Conservation (phyloP, 2,888 invertebrate genomes). For the Drepana falcataria region DNA sequence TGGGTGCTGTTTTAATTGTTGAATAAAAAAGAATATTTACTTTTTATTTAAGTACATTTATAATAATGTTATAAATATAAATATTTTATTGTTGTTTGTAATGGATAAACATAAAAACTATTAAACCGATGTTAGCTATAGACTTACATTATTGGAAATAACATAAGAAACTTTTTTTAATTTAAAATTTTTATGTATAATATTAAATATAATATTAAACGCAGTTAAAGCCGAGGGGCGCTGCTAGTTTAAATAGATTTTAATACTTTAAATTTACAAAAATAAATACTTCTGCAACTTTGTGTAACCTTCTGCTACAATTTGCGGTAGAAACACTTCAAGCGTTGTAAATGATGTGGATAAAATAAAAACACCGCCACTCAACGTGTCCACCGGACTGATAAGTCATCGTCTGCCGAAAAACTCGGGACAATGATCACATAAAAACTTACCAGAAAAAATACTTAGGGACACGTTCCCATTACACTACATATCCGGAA, state of each 20-base stretch:
- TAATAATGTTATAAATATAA: too few relatives aligned
- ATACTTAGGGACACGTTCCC: slow-evolving; percentile 32
- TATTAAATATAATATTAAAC: too few relatives aligned
- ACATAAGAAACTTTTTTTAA: too few relatives aligned
- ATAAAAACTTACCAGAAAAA: slow-evolving; percentile 50
- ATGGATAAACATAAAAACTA: too few relatives aligned
- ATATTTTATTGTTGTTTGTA: too few relatives aligned
- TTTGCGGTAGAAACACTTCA: slow-evolving; percentile 1
- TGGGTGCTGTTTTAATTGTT: too few relatives aligned
- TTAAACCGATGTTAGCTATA: too few relatives aligned
- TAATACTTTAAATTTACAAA: neutral
- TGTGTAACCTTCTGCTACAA: neutral
- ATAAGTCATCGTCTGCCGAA: slow-evolving; percentile 51
- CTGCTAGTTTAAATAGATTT: neutral
- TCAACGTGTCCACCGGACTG: slow-evolving; percentile 25
- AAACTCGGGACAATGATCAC: slow-evolving; percentile 45
- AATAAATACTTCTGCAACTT: neutral
- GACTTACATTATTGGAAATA: too few relatives aligned
- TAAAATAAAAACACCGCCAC: slow-evolving; percentile 43
- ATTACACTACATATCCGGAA: slow-evolving; percentile 9
- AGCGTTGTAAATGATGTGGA: slow-evolving; percentile 11
- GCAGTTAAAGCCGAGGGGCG: too few relatives aligned
- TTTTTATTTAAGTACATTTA: too few relatives aligned
- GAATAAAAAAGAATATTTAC: too few relatives aligned
- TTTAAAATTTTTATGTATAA: too few relatives aligned